These are phyloP conservation scores for Siniperca obscura DNA, from an alignment of 2,797 vertebrate genomes.

Conservation along the genomic window DNA sequence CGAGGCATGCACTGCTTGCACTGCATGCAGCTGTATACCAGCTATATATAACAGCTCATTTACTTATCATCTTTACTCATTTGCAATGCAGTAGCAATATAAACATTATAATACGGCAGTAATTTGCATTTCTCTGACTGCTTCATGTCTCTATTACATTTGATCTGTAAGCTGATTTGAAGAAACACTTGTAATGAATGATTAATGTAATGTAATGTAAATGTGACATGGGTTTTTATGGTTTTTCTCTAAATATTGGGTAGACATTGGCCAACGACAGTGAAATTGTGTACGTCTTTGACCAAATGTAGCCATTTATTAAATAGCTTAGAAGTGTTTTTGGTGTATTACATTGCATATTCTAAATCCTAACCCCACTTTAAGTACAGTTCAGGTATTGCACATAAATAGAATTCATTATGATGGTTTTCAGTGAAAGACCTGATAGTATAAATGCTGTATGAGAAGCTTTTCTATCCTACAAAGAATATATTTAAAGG, in stretches of 20 bases:
- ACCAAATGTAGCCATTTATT: background rate
- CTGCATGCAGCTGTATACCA: background rate
- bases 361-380: background rate
- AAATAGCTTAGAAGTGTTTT: background rate
- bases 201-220: background rate
- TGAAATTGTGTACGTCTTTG: background rate
- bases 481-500: background rate
- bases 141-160: conserved; percentile 8
- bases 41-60: background rate
- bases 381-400: background rate
- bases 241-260: background rate
- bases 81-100: conserved; percentile 12
- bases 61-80: conserved; percentile 18
- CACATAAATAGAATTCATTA: background rate
- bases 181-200: background rate
- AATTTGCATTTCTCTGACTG: conserved; percentile 12
- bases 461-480: background rate
- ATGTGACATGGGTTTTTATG: background rate
- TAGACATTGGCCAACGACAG: background rate
- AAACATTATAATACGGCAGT: background rate
- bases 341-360: background rate
- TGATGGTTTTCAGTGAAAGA: background rate
- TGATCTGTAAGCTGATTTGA: conserved; percentile 27
- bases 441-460: background rate
- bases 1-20: background rate